A percentile compares a stretch with the other conserved stretches of the same genome.
Conservation (phyloP, 2,888 invertebrate genomes). For the Hemaris fuciformis region DNA sequence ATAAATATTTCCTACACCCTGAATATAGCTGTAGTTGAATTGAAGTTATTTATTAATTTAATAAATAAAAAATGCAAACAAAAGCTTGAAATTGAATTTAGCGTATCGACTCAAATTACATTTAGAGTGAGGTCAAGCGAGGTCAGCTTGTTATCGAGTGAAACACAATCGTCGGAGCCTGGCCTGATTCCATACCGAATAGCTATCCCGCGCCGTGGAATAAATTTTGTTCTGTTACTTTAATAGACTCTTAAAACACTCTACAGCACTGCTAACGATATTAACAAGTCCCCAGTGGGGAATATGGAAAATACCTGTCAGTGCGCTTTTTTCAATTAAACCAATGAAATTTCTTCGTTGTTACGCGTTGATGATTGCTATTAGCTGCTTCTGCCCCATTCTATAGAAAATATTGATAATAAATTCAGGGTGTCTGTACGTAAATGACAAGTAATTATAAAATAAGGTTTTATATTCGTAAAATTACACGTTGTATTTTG, state of each 20-base stretch:
- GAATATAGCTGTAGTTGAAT: no score
- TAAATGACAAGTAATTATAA: no score
- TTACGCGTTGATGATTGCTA: neutral
- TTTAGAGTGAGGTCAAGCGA: slow-evolving; percentile 37
- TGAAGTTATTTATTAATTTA: slow-evolving; percentile 17
- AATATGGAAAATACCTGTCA: neutral
- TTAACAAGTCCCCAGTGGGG: neutral
- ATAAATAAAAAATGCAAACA: slow-evolving; percentile 36
- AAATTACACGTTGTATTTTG: no score
- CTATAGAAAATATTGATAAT: no score
- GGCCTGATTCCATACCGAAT: slow-evolving; percentile 42
- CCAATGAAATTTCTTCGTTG: neutral
- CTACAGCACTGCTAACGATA: neutral
- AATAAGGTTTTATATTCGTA: no score
- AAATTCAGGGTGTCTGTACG: no score
- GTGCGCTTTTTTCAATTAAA: neutral
- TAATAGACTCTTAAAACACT: slow-evolving; percentile 1
- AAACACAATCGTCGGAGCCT: slow-evolving; percentile 48
- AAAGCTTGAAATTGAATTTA: slow-evolving; percentile 43
- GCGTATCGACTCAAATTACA: slow-evolving; percentile 46
- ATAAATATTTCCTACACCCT: no score
- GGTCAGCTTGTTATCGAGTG: slow-evolving; percentile 53
- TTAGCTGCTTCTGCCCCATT: no score
- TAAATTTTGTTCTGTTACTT: slow-evolving; percentile 20
- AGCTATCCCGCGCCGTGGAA: slow-evolving; percentile 30